phyloP scores from a whole-genome alignment of 2,797 vertebrate species.

The Chloroceryle amazona region DNA sequence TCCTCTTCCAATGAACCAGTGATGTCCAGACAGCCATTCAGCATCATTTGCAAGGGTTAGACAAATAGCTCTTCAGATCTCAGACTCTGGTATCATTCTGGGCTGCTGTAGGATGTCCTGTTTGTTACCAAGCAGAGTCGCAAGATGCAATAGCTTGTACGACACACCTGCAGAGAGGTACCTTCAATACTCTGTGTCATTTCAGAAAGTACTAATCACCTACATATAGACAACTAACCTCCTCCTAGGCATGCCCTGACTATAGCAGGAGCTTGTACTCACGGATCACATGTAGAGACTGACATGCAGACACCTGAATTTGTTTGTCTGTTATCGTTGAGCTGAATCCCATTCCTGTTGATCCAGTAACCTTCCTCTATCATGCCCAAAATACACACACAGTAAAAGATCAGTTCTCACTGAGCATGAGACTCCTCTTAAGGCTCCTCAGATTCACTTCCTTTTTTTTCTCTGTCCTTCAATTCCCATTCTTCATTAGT shows the following conservation, averaged over 20 bases:
- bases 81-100: background rate
- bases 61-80: background rate
- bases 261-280: background rate
- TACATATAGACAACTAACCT: background rate
- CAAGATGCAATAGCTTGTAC: background rate
- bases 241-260: background rate
- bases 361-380: background rate
- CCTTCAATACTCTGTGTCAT: background rate
- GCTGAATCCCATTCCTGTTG: background rate
- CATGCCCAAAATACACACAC: background rate
- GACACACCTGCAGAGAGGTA: background rate
- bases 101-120: background rate
- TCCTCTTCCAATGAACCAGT: background rate
- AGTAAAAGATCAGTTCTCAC: background rate
- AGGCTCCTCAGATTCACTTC: background rate
- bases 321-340: rapidly evolving
- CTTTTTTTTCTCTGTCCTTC: background rate
- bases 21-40: background rate
- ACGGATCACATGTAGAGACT: background rate
- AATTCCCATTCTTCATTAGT: background rate
- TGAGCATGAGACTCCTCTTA: background rate
- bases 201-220: background rate
- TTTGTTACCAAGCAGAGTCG: background rate
- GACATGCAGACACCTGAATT: background rate
- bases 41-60: background rate